Evolutionary conservation across 2,113 vertebrate genomes (phyloP), one percentile per base, ranked within the genome.

Genomic region (Pardalotus punctatus): DNA sequence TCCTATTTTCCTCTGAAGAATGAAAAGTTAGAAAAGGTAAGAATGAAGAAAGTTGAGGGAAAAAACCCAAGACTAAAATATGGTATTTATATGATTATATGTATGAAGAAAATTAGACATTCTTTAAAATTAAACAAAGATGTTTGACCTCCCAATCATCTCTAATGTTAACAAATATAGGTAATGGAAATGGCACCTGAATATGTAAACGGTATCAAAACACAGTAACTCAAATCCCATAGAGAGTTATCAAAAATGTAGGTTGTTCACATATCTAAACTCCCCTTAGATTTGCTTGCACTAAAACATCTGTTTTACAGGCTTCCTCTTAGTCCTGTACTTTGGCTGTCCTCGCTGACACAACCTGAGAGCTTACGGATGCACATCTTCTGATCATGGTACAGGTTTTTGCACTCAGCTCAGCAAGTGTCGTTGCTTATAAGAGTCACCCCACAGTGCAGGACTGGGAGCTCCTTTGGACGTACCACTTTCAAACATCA

Each of bases 341-440:
- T 67, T 57, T 40, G 29, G 11, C 27, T 90, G 17, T 16, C 29
- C 11, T 53, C 24, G 9, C 7, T 58, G 70, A 36, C 35, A 81
- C 15, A 15, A 35, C 23, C n/a, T 21, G 35, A n/a, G 28, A 36
- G 5, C 28, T 29, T 45, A 78, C 2, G 10, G 23, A 15, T 38
- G 11, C 21, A 27, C 1, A 4, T 12, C 57, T 69, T 74, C 31
- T 65, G 19, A 25, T 74, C 56, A 45, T 6, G 23, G n/a, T 13
- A 51, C 74, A 82, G 38, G 15, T 29, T 72, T 81, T 24, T 74
- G 31, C 0, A 0, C 27, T 42, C 18, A 58, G 20, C 5, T 71
- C 70, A 42, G 19, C 0, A 0, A n/a, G 10, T n/a, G 10, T 0
- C 54, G 16, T 2, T 58, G 14, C 31, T 92, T 82, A 33, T 13